phyloP scores from a whole-genome alignment of 2,113 vertebrate genomes.

The Galeopterus variegatus region DNA sequence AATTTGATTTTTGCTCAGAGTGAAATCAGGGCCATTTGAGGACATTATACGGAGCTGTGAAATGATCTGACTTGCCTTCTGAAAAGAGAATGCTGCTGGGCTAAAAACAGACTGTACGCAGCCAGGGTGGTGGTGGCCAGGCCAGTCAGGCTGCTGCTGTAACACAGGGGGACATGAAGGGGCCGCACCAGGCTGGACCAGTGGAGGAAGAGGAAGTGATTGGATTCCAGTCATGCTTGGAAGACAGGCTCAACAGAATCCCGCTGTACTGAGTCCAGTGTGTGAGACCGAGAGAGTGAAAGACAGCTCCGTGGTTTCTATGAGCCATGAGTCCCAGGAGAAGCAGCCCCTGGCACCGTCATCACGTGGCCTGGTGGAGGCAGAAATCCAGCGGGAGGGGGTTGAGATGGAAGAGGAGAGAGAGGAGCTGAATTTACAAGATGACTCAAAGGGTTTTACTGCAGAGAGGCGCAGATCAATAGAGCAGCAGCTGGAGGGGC shows the following conservation, averaged over 20 bases:
- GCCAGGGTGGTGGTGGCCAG: rapidly evolving
- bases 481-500: background rate
- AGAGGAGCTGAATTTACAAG: background rate
- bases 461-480: background rate
- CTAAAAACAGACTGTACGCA: rapidly evolving
- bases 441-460: background rate
- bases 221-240: rapidly evolving
- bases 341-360: rapidly evolving
- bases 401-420: background rate
- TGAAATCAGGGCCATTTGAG: background rate
- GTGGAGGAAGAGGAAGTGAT: rapidly evolving
- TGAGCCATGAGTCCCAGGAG: no score
- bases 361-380: no score
- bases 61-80: no score
- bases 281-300: background rate
- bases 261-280: rapidly evolving
- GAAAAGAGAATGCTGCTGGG: no score
- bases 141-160: rapidly evolving
- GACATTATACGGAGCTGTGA: no score
- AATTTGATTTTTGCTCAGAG: background rate
- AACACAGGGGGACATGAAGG: no score
- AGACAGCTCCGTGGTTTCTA: background rate
- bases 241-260: background rate
- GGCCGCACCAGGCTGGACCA: rapidly evolving
- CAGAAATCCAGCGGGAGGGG: background rate